Evolutionary conservation across 2,888 invertebrate species (phyloP).

Genomic region (Phortica magna): DNA sequence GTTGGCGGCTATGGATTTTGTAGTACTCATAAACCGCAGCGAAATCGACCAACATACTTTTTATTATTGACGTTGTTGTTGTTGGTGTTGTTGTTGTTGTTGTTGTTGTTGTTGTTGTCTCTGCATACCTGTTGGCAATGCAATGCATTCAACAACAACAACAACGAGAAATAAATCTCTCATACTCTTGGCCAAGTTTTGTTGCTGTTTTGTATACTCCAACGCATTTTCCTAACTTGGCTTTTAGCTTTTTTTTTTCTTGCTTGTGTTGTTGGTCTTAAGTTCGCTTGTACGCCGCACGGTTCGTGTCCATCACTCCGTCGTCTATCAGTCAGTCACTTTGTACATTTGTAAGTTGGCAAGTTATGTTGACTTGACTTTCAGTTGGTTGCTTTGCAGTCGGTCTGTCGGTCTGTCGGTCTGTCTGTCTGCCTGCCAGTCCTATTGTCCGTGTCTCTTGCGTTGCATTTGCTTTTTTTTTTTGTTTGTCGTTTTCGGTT

Average conservation of each 20-base stretch:
- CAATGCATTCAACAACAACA: constrained; percentile 4
- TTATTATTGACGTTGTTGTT: not conserved
- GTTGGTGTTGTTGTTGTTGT: not conserved
- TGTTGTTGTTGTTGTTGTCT: constrained; percentile 11
- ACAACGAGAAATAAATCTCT: constrained; percentile 2
- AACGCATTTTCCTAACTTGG: constrained; percentile 68
- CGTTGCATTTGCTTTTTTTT: not conserved
- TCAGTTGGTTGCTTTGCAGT: not conserved
- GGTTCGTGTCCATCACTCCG: constrained; percentile 2
- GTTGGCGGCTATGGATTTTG: constrained; percentile 50
- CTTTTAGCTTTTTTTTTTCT: constrained; percentile 50
- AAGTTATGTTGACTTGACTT: constrained; percentile 24
- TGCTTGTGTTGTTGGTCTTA: constrained; percentile 25
- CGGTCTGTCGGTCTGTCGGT: too few relatives aligned
- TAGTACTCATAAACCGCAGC: constrained; percentile 2
- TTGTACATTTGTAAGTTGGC: constrained; percentile 56
- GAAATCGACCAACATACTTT: constrained; percentile 2
- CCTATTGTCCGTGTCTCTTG: constrained; percentile 42
- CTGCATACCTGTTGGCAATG: constrained; percentile 26
- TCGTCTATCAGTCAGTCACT: constrained; percentile 46
- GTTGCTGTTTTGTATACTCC: constrained; percentile 59
- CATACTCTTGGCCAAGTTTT: constrained; percentile 11
- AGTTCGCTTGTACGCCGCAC: not conserved
- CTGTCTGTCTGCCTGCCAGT: constrained; percentile 44
- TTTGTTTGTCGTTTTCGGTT: not conserved